Percentiles rank a stretch among this genome's conserved stretches.
Evolutionary conservation across 2,888 invertebrate species (phyloP).

Genomic region (Tenthredo livida): DNA sequence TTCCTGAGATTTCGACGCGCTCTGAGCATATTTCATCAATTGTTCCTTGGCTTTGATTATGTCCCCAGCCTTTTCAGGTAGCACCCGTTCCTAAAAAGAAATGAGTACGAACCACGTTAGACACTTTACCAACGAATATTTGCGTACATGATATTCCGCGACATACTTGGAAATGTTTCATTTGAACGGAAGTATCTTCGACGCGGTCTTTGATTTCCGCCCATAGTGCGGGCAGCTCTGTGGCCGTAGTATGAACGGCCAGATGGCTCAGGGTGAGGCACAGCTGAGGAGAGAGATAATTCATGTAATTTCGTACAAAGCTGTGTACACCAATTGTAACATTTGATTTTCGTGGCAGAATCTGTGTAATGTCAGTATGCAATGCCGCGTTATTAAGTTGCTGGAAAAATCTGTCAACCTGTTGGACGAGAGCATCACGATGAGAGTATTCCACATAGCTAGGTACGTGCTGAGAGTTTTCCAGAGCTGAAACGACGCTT

Average conservation of each 20-base stretch:
- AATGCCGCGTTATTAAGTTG: background rate
- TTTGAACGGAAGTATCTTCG: constrained; percentile 69
- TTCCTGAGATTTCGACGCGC: constrained; percentile 65
- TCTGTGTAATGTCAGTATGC: background rate
- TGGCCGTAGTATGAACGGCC: constrained; percentile 75
- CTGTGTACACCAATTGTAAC: background rate
- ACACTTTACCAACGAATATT: constrained; percentile 28
- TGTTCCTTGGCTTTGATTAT: constrained; percentile 70
- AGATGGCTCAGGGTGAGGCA: constrained; percentile 88
- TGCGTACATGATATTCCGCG: background rate
- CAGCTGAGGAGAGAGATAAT: constrained; percentile 79
- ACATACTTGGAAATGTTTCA: constrained; percentile 73
- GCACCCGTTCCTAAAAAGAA: constrained; percentile 68
- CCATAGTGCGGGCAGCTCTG: constrained; percentile 71
- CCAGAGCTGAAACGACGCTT: constrained; percentile 86
- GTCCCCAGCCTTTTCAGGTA: constrained; percentile 74
- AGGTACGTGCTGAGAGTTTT: constrained; percentile 88
- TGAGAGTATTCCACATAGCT: constrained; percentile 93
- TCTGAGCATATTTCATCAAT: constrained; percentile 66
- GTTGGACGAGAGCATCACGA: constrained; percentile 91
- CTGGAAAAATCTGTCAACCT: constrained; percentile 79
- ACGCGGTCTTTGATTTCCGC: constrained; percentile 70
- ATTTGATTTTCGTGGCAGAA: background rate
- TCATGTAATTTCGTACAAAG: background rate
- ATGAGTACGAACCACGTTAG: background rate